Conservation (phyloP, 2,888 invertebrate genomes). For the Euzophera pinguis region DNA sequence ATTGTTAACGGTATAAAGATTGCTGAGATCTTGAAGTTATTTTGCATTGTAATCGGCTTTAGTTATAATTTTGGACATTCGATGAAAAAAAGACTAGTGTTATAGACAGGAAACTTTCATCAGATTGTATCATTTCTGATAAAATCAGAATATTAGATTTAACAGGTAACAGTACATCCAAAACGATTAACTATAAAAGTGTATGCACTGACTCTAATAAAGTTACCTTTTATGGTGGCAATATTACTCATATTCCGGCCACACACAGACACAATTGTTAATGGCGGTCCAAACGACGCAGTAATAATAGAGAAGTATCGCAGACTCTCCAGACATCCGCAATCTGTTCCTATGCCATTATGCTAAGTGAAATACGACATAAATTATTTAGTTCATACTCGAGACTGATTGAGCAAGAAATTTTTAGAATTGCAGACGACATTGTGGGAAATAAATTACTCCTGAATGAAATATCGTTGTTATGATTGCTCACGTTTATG, state of each 20-base stretch:
- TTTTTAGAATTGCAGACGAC: background rate
- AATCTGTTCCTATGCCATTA: constrained; percentile 4
- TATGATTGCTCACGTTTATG: too few species aligned
- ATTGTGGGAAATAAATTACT: background rate
- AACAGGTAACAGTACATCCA: too few species aligned
- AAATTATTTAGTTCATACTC: constrained; percentile 3
- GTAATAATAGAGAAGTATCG: constrained; percentile 10
- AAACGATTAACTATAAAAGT: background rate
- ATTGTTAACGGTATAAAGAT: constrained; percentile 7
- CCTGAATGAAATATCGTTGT: background rate
- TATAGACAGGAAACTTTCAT: background rate
- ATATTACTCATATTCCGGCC: background rate
- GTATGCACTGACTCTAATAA: background rate
- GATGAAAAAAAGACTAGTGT: background rate
- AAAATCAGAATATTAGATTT: too few species aligned
- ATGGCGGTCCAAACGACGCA: constrained; percentile 5
- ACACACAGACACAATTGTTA: constrained; percentile 10
- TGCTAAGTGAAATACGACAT: constrained; percentile 6
- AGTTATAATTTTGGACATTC: background rate
- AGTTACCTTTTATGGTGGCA: background rate
- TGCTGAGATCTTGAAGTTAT: background rate
- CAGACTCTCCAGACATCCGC: constrained; percentile 10
- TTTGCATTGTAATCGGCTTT: background rate
- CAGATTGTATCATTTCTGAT: too few species aligned
- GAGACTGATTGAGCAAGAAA: background rate